Conservation (phyloP, 2,888 invertebrate species). For the Myathropa florea region DNA sequence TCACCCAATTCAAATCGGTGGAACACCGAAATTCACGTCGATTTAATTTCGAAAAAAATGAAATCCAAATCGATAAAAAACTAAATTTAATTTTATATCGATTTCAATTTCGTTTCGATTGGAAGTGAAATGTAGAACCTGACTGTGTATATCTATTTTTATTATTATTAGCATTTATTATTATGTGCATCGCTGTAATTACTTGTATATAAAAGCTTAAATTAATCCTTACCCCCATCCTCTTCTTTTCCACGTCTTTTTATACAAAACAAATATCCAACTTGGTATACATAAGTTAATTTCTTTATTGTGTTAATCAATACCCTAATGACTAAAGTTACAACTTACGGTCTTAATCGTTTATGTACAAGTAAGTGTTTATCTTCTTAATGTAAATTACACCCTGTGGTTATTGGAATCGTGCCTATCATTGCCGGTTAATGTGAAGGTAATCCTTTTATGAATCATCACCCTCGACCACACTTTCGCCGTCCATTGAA, state of each 20-base stretch:
- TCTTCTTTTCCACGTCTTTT: background rate
- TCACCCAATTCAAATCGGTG: too few relatives aligned
- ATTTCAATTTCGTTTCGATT: too few relatives aligned
- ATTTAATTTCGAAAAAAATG: too few relatives aligned
- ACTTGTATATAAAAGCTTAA: too few relatives aligned
- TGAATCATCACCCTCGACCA: slow-evolving; percentile 78
- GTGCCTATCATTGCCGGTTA: slow-evolving; percentile 20
- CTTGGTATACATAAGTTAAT: slow-evolving; percentile 12
- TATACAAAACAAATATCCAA: background rate
- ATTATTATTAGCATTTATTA: too few relatives aligned
- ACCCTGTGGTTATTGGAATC: slow-evolving; percentile 62
- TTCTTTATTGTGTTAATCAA: slow-evolving; percentile 36
- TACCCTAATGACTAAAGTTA: slow-evolving; percentile 39
- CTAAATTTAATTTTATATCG: too few relatives aligned
- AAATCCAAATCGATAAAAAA: too few relatives aligned
- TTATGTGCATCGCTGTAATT: too few relatives aligned
- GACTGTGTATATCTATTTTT: too few relatives aligned
- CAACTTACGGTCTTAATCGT: slow-evolving; percentile 45
- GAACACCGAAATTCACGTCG: too few relatives aligned
- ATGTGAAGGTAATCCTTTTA: slow-evolving; percentile 21
- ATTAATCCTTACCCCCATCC: background rate
- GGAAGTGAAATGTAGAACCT: too few relatives aligned
- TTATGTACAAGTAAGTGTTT: slow-evolving; percentile 57
- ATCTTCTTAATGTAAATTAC: slow-evolving; percentile 50
- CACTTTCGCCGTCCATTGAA: slow-evolving; percentile 79